A percentile compares a stretch with the other conserved stretches of the same genome.
These are phyloP conservation scores for Bagarius yarrelli DNA, from an alignment of 2,113 vertebrate genomes.

Conservation along the genomic window DNA sequence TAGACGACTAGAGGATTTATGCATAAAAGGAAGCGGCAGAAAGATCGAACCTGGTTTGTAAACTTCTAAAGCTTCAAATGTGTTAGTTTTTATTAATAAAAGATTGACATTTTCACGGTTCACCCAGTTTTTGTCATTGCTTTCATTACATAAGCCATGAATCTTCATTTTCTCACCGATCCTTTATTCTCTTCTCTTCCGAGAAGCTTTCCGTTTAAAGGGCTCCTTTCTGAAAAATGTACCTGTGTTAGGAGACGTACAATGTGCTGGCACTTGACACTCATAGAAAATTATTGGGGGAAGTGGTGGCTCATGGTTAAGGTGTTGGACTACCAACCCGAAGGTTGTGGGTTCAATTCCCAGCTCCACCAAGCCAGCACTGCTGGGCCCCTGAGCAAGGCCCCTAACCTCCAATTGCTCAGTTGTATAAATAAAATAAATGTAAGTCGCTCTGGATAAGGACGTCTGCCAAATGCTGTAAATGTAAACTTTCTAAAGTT, in stretches of 20 bases:
- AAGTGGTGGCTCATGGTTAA: too few relatives aligned
- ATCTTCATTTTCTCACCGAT: neutral
- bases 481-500: too few relatives aligned
- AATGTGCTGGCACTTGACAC: neutral
- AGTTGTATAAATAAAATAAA: too few relatives aligned
- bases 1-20: too few relatives aligned
- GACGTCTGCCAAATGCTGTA: too few relatives aligned
- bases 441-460: too few relatives aligned
- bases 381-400: too few relatives aligned
- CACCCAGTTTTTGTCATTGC: neutral
- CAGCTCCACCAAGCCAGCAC: too few relatives aligned
- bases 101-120: neutral
- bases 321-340: too few relatives aligned
- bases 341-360: too few relatives aligned
- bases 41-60: neutral
- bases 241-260: neutral
- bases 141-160: neutral
- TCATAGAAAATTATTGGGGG: too few relatives aligned
- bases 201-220: neutral
- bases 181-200: neutral
- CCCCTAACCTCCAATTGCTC: too few relatives aligned
- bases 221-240: neutral
- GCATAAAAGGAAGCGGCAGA: conserved; percentile 11
- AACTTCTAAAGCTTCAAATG: neutral
- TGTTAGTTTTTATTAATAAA: neutral